A percentile compares a stretch with the other conserved stretches of the same genome.
These are phyloP conservation scores for Micrasema minimum DNA, from an alignment of 1,140 invertebrate species.

Conservation along the genomic window DNA sequence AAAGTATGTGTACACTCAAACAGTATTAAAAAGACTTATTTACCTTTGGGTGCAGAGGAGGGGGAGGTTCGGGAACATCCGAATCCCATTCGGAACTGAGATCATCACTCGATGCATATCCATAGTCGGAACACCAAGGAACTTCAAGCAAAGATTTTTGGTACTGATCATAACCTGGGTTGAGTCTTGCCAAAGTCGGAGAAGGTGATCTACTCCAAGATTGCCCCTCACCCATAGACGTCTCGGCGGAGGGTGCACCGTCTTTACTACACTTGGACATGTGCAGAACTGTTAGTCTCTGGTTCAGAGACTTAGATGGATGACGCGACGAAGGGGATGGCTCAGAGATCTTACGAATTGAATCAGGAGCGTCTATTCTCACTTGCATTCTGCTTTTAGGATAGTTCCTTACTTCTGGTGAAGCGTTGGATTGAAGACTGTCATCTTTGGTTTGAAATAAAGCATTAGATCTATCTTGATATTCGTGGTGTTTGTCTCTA, in stretches of 20 bases:
- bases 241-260: conserved; percentile 54
- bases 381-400: conserved; percentile 38
- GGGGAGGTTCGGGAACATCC: conserved; percentile 72
- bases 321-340: too few relatives aligned
- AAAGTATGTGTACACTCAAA: too few relatives aligned
- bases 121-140: conserved; percentile 78
- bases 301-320: conserved; percentile 14
- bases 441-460: not conserved
- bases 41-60: conserved; percentile 57
- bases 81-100: conserved; percentile 91
- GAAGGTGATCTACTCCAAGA: conserved; percentile 62
- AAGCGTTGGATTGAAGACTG: not conserved
- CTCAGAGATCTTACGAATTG: conserved; percentile 43
- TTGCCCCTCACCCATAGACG: conserved; percentile 51
- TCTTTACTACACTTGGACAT: conserved; percentile 20
- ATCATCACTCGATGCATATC: conserved; percentile 87
- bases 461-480: too few relatives aligned
- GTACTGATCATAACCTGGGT: conserved; percentile 82
- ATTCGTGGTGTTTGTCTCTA: not conserved
- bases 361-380: conserved; percentile 40
- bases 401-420: conserved; percentile 25
- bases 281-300: conserved; percentile 34
- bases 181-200: conserved; percentile 62
- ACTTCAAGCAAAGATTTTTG: conserved; percentile 79
- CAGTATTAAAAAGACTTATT: not conserved